Evolutionary conservation across 2,797 vertebrate genomes (phyloP).

Genomic region (Enteromius anoplus): DNA sequence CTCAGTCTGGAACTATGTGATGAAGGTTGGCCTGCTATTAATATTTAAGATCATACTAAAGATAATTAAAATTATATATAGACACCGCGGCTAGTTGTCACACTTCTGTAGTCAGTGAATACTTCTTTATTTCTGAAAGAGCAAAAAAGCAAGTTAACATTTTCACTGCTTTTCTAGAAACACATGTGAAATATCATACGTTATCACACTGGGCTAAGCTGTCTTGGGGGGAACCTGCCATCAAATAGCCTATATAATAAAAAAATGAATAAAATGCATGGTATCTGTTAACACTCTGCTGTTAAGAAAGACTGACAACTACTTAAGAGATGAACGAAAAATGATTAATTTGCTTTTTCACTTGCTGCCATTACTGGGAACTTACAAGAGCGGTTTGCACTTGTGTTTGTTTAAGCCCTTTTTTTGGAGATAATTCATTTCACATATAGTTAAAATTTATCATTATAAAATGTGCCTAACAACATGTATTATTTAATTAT

Average conservation of each 20-base stretch:
- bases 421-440: background rate
- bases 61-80: background rate
- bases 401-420: background rate
- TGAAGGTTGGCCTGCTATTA: background rate
- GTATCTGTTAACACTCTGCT: background rate
- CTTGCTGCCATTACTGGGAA: conserved; percentile 1
- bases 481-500: background rate
- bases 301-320: background rate
- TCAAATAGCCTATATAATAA: background rate
- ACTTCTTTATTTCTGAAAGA: conserved; percentile 5
- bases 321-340: background rate
- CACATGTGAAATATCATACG: background rate
- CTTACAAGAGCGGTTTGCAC: background rate
- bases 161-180: background rate
- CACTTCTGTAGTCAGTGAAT: background rate
- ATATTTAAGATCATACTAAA: background rate
- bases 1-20: background rate
- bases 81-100: background rate
- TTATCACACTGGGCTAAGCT: background rate
- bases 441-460: background rate
- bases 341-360: background rate
- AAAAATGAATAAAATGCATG: background rate
- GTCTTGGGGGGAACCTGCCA: background rate
- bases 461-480: background rate
- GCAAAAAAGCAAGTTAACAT: background rate